These are phyloP conservation scores for Agonopterix arenella DNA, from an alignment of 2,888 invertebrate species.

Conservation along the genomic window DNA sequence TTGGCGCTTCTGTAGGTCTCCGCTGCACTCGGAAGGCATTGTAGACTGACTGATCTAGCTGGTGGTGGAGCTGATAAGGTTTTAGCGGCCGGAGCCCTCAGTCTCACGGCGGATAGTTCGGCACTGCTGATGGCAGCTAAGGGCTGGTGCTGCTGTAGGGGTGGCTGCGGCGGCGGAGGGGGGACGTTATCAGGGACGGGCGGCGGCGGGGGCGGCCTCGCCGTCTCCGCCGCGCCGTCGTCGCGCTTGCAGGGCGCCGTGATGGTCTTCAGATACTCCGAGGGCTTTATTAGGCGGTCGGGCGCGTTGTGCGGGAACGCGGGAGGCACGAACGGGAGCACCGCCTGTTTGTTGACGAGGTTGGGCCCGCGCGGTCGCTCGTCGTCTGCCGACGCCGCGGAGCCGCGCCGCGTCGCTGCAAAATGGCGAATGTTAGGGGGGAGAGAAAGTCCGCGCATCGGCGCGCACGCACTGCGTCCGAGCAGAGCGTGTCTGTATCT, in stretches of 20 bases:
- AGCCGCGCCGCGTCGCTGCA: constrained; percentile 67
- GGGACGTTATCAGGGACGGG: constrained; percentile 45
- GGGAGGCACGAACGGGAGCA: constrained; percentile 93
- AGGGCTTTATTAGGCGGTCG: constrained; percentile 92
- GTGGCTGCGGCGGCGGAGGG: constrained; percentile 56
- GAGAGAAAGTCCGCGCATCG: constrained; percentile 65
- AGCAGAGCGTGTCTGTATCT: no score
- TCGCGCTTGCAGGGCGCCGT: constrained; percentile 77
- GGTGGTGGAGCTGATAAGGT: constrained; percentile 87
- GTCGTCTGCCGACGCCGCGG: constrained; percentile 64
- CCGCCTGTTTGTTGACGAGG: constrained; percentile 90
- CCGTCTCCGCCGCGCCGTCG: constrained; percentile 78
- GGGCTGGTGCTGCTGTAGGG: constrained; percentile 78
- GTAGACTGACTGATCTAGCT: constrained; percentile 83
- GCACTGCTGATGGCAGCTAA: constrained; percentile 92
- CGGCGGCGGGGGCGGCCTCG: constrained; percentile 75
- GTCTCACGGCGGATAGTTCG: constrained; percentile 89
- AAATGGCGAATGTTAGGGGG: constrained; percentile 34
- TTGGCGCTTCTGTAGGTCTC: constrained; percentile 84
- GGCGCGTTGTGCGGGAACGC: constrained; percentile 89
- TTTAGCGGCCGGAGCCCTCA: constrained; percentile 85
- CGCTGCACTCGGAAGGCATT: constrained; percentile 79
- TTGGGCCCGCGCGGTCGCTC: constrained; percentile 76
- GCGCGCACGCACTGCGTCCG: constrained; percentile 44
- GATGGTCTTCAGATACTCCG: constrained; percentile 93